These are phyloP conservation scores for Cyclophora albipunctata DNA, from an alignment of 2,888 invertebrate species.

Conservation along the genomic window DNA sequence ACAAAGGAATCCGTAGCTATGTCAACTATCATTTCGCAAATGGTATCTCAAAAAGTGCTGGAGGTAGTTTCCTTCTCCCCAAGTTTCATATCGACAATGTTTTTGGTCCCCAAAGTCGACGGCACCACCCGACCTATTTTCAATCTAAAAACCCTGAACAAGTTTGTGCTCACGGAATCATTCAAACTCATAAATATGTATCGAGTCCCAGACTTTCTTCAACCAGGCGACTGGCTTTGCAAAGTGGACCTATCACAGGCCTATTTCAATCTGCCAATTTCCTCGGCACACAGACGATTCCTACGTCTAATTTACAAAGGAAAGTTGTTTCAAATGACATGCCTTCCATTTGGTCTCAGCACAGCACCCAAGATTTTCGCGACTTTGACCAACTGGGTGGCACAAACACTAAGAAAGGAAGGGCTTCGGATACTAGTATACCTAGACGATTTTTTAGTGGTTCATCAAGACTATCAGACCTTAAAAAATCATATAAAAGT, in stretches of 20 bases:
- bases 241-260: slow-evolving; percentile 22
- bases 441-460: slow-evolving; percentile 19
- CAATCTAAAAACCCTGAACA: slow-evolving; percentile 20
- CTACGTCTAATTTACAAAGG: slow-evolving; percentile 15
- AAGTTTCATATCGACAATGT: slow-evolving; percentile 15
- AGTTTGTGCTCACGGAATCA: slow-evolving; percentile 10
- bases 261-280: slow-evolving; percentile 19
- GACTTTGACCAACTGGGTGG: slow-evolving; percentile 19
- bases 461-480: slow-evolving; percentile 4
- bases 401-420: slow-evolving; percentile 12
- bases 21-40: slow-evolving; percentile 6
- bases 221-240: slow-evolving; percentile 18
- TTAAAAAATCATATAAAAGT: too few species aligned
- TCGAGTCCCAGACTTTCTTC: slow-evolving; percentile 21
- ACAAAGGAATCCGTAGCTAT: slow-evolving; percentile 4
- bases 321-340: slow-evolving; percentile 15
- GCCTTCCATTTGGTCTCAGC: slow-evolving; percentile 25
- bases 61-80: slow-evolving; percentile 3
- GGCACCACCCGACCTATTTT: slow-evolving; percentile 15
- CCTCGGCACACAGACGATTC: slow-evolving; percentile 15
- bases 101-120: slow-evolving; percentile 14
- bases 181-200: slow-evolving; percentile 21
- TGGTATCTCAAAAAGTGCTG: slow-evolving; percentile 10
- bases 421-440: slow-evolving; percentile 17
- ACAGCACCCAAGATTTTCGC: slow-evolving; percentile 23